A percentile compares a stretch with the other conserved stretches of the same genome.
Conservation (phyloP, 2,113 vertebrate genomes). For the Glareola pratincola region DNA sequence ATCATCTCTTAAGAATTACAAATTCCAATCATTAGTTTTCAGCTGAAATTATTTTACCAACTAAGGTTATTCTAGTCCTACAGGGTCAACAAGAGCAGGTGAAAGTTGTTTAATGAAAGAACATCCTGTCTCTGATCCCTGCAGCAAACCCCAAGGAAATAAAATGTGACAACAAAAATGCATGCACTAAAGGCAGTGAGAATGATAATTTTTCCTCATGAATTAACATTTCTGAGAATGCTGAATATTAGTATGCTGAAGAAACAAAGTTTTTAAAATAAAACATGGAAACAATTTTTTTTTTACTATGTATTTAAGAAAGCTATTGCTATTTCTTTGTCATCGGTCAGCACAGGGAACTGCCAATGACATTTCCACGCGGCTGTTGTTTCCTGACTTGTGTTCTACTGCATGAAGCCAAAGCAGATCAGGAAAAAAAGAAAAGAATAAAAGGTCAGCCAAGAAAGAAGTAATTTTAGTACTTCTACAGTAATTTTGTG, state of each 20-base stretch:
- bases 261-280: background rate
- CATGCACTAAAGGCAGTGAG: background rate
- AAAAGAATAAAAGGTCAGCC: background rate
- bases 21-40: background rate
- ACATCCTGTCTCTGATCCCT: background rate
- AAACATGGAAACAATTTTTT: background rate
- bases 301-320: background rate
- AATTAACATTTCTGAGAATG: background rate
- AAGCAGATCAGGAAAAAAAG: background rate
- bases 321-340: background rate
- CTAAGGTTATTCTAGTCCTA: background rate
- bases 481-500: background rate
- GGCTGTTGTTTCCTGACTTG: background rate
- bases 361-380: background rate
- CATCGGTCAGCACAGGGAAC: background rate
- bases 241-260: background rate
- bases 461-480: background rate
- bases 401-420: background rate
- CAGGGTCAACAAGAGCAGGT: background rate
- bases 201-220: background rate
- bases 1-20: background rate
- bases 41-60: background rate
- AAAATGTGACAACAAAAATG: background rate
- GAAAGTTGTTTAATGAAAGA: background rate
- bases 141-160: background rate